Percentiles rank a stretch among this genome's conserved stretches.
phyloP scores from a whole-genome alignment of 2,113 vertebrate genomes.

The Sinocyclocheilus anshuiensis region DNA sequence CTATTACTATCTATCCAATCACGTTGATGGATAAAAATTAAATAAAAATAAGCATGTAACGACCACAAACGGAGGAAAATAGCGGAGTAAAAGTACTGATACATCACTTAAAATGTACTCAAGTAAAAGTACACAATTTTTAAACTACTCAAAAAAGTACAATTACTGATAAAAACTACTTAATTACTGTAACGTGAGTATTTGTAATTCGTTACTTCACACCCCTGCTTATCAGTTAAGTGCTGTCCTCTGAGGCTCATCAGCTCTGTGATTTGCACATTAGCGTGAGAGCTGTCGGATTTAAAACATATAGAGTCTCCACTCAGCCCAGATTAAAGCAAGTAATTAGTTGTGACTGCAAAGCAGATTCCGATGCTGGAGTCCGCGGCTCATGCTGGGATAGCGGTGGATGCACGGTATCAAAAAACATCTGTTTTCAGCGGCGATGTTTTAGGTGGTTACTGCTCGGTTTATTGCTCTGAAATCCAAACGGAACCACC shows the following conservation, averaged over 20 bases:
- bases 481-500: conserved; percentile 19
- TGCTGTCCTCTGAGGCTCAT: conserved; percentile 25
- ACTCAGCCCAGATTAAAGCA: conserved; percentile 35
- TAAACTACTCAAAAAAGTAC: too few species aligned
- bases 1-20: too few species aligned
- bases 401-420: not conserved
- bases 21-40: too few species aligned
- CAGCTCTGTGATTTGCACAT: conserved; percentile 31
- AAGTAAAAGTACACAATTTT: too few species aligned
- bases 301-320: conserved; percentile 35
- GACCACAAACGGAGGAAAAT: too few species aligned
- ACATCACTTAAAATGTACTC: too few species aligned
- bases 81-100: too few species aligned
- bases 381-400: not conserved
- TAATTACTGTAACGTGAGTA: too few species aligned
- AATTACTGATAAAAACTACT: too few species aligned
- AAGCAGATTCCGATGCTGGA: conserved; percentile 9
- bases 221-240: conserved; percentile 31
- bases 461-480: not conserved
- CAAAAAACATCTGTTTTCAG: conserved; percentile 35
- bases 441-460: conserved; percentile 1
- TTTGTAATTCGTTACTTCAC: too few species aligned
- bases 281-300: conserved; percentile 16
- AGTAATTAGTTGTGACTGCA: conserved; percentile 28
- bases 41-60: too few species aligned